Evolutionary conservation across 2,797 vertebrate species (phyloP).

Genomic region (Enteromius thamalakanensis): DNA sequence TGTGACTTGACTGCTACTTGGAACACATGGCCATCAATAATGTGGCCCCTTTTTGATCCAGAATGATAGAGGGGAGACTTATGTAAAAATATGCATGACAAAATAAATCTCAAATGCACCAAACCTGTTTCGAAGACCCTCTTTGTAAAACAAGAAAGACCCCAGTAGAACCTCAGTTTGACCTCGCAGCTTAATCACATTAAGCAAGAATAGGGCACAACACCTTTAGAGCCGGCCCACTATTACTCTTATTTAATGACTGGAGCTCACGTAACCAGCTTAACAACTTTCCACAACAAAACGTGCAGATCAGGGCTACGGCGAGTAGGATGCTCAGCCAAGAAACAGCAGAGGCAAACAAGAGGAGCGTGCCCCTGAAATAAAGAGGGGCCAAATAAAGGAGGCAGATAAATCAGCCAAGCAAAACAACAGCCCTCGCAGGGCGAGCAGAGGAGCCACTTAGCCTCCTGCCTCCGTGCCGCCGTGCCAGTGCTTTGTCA

Average conservation of each 20-base stretch:
- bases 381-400: slow-evolving; percentile 64
- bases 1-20: slow-evolving; percentile 70
- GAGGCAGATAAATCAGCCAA: slow-evolving; percentile 70
- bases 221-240: not conserved
- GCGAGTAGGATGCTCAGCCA: slow-evolving; percentile 55
- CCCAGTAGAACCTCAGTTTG: not conserved
- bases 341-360: slow-evolving; percentile 57
- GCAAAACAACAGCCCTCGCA: slow-evolving; percentile 73
- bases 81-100: not conserved
- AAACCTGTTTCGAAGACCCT: not conserved
- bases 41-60: slow-evolving; percentile 11
- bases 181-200: slow-evolving; percentile 28
- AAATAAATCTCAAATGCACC: not conserved
- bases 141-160: not conserved
- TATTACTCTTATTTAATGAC: slow-evolving; percentile 3
- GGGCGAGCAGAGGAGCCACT: slow-evolving; percentile 78
- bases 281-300: slow-evolving; percentile 50
- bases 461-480: slow-evolving; percentile 82
- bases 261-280: not conserved
- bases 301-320: slow-evolving; percentile 24
- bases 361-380: slow-evolving; percentile 58
- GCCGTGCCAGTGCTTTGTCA: slow-evolving; percentile 83
- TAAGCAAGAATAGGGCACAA: not conserved
- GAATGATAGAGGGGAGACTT: not conserved
- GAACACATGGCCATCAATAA: slow-evolving; percentile 67